These are phyloP conservation scores for Promerops cafer DNA, from an alignment of 2,113 vertebrate species.

Conservation along the genomic window DNA sequence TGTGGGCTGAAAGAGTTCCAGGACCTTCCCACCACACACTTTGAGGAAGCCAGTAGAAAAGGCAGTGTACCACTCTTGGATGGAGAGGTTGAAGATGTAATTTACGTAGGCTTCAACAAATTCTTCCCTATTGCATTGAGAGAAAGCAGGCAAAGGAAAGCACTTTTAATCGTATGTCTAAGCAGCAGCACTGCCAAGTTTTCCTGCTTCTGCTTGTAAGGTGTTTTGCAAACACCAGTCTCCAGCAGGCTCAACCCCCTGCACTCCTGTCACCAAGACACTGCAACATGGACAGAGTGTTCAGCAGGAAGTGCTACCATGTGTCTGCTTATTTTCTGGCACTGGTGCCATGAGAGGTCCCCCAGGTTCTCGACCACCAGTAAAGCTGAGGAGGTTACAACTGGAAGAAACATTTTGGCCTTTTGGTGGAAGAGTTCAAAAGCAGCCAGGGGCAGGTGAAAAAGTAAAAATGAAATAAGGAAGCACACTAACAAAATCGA, in stretches of 20 bases:
- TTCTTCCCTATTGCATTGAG: constrained; percentile 77
- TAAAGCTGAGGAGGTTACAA: background rate
- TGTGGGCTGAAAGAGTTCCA: constrained; percentile 93
- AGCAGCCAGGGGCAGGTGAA: background rate
- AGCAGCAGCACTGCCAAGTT: background rate
- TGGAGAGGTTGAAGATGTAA: constrained; percentile 87
- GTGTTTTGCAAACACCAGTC: background rate
- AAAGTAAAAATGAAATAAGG: background rate
- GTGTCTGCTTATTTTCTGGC: background rate
- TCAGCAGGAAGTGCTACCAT: background rate
- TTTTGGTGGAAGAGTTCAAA: background rate
- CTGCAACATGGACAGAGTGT: background rate
- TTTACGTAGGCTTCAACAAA: constrained; percentile 92
- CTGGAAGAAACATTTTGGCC: background rate
- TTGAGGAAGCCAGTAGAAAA: constrained; percentile 94
- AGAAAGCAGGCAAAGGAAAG: constrained; percentile 25
- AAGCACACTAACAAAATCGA: background rate
- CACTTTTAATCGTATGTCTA: background rate
- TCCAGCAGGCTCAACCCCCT: background rate
- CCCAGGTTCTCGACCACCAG: background rate
- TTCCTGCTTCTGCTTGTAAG: background rate
- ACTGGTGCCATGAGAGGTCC: background rate
- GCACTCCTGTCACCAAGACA: background rate
- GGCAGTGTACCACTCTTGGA: constrained; percentile 86
- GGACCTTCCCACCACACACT: constrained; percentile 94